Conservation (phyloP, 2,797 vertebrate species). For the Lerista edwardsae region DNA sequence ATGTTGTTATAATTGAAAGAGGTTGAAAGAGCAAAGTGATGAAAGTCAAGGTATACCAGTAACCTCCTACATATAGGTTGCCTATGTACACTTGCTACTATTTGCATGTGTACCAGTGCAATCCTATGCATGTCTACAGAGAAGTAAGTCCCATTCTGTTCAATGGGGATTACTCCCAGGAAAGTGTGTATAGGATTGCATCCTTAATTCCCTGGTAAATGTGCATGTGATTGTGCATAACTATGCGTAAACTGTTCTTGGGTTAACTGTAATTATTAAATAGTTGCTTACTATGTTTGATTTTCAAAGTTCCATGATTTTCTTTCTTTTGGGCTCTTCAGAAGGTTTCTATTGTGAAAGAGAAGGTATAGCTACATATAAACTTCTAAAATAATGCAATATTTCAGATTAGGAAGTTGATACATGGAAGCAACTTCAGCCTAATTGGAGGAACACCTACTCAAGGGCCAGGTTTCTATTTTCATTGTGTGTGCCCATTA, state of each 20-base stretch:
- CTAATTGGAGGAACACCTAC: slow-evolving; percentile 10
- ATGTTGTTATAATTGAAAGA: too few relatives aligned
- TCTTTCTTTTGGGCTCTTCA: not conserved
- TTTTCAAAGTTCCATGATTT: not conserved
- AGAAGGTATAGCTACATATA: not conserved
- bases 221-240: too few relatives aligned
- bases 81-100: not conserved
- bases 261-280: not conserved
- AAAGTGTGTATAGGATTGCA: too few relatives aligned
- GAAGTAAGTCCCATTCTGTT: too few relatives aligned
- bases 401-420: not conserved
- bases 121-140: too few relatives aligned
- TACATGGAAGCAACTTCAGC: not conserved
- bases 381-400: not conserved
- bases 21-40: too few relatives aligned
- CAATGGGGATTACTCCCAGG: too few relatives aligned
- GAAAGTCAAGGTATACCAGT: too few relatives aligned
- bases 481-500: not conserved
- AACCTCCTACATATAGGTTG: not conserved
- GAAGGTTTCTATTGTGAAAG: not conserved
- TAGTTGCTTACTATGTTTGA: not conserved
- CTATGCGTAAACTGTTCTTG: not conserved
- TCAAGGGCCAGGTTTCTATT: slow-evolving; percentile 1
- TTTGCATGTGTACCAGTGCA: not conserved
- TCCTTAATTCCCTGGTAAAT: too few relatives aligned